Conservation (phyloP, 2,113 vertebrate genomes). For the Clinocottus analis region DNA sequence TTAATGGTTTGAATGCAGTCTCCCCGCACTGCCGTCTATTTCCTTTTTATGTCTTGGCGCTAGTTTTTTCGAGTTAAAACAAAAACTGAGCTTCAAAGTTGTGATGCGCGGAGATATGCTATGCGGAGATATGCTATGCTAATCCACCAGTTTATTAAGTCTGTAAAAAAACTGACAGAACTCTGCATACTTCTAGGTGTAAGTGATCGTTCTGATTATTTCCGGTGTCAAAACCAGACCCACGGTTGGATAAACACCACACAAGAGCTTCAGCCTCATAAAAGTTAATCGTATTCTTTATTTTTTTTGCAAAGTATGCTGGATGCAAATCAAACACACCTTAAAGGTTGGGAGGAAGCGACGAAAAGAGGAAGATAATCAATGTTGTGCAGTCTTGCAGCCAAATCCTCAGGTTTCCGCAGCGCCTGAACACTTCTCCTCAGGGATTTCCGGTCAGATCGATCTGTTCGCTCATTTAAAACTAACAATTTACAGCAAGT, state of each 20-base stretch:
- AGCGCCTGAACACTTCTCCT: no score
- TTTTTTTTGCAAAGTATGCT: neutral
- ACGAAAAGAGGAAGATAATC: no score
- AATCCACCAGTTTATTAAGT: neutral
- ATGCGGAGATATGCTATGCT: neutral
- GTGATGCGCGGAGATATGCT: neutral
- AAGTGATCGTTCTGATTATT: neutral
- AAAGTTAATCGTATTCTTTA: neutral
- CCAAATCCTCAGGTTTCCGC: neutral
- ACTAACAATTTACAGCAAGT: no score
- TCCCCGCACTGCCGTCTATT: neutral
- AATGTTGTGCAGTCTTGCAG: no score
- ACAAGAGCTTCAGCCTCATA: neutral
- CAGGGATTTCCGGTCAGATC: no score
- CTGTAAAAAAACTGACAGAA: neutral
- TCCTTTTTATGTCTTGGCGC: neutral
- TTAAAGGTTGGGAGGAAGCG: neutral
- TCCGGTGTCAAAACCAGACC: neutral
- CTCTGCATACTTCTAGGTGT: neutral
- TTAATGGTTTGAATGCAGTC: neutral
- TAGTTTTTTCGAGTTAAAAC: neutral
- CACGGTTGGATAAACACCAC: neutral
- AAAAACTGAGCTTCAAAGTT: constrained; percentile 1
- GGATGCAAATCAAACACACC: neutral
- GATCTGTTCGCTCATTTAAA: no score